Evolutionary conservation across 2,113 vertebrate species (phyloP).

Genomic region (Triplophysa dalaica): DNA sequence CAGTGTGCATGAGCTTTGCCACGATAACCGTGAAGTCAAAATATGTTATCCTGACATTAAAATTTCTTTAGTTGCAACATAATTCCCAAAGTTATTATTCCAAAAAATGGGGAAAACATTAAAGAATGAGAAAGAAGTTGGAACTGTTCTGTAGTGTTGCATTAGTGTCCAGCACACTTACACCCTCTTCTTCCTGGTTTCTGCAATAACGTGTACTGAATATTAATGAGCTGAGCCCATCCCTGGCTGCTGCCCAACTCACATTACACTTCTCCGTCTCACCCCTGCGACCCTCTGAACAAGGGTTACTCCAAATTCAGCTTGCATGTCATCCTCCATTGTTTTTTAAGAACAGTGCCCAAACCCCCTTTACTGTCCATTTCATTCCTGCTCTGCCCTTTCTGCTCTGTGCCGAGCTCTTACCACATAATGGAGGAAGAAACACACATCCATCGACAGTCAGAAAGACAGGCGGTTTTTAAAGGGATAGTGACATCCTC

Average conservation of each 20-base stretch:
- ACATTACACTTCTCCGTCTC: slow-evolving; percentile 19
- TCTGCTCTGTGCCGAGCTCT: not conserved
- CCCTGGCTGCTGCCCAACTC: slow-evolving; percentile 21
- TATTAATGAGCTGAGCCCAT: slow-evolving; percentile 46
- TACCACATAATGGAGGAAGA: slow-evolving; percentile 24
- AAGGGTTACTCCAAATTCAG: not conserved
- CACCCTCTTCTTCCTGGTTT: not conserved
- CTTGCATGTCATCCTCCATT: not conserved
- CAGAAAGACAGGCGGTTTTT: slow-evolving; percentile 19
- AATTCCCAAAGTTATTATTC: no score
- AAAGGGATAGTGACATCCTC: slow-evolving; percentile 22
- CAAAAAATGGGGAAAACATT: no score
- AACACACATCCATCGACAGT: not conserved
- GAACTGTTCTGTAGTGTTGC: not conserved
- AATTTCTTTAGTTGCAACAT: no score
- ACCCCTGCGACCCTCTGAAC: slow-evolving; percentile 1
- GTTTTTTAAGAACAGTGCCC: slow-evolving; percentile 10
- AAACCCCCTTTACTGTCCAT: slow-evolving; percentile 12
- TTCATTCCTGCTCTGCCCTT: slow-evolving; percentile 25
- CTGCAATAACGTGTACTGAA: slow-evolving; percentile 47
- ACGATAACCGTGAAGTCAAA: no score
- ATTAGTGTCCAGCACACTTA: not conserved
- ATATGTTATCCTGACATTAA: no score
- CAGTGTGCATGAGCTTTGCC: no score
- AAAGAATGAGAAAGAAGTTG: not conserved